Evolutionary conservation across 2,113 vertebrate genomes (phyloP).

Genomic region (Hypanus sabinus): DNA sequence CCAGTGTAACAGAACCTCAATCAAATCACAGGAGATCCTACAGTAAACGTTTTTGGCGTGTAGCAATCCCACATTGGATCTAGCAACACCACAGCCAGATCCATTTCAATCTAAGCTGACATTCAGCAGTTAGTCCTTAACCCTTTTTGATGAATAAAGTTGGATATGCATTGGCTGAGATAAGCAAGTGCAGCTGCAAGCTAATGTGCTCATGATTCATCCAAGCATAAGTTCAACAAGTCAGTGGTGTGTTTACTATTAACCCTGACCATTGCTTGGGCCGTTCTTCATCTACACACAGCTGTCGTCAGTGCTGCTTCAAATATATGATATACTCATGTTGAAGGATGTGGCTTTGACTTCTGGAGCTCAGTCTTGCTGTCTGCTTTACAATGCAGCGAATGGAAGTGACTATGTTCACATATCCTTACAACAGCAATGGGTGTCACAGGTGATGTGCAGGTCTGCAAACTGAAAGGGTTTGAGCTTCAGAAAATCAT

Average conservation of each 20-base stretch:
- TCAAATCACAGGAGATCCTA: background rate
- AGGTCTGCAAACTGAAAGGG: background rate
- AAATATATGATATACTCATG: background rate
- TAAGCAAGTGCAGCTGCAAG: background rate
- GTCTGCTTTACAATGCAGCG: background rate
- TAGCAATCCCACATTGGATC: background rate
- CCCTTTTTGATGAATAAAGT: background rate
- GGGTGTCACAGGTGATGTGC: background rate
- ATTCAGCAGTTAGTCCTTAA: background rate
- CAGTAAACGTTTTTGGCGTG: background rate
- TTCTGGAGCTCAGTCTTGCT: background rate
- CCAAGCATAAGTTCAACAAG: background rate
- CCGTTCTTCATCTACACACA: background rate
- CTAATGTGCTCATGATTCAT: background rate
- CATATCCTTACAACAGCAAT: background rate
- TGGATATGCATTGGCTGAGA: background rate
- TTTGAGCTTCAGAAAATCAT: background rate
- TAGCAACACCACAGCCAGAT: background rate
- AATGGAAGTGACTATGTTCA: too few species aligned
- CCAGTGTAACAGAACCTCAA: background rate
- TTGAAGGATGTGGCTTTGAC: background rate
- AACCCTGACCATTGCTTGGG: background rate
- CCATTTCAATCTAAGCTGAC: background rate
- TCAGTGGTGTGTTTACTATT: background rate
- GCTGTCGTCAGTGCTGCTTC: background rate